Percentiles rank a stretch among this genome's conserved stretches.
phyloP scores from a whole-genome alignment of 2,797 vertebrate species.

The Catharus ustulatus region DNA sequence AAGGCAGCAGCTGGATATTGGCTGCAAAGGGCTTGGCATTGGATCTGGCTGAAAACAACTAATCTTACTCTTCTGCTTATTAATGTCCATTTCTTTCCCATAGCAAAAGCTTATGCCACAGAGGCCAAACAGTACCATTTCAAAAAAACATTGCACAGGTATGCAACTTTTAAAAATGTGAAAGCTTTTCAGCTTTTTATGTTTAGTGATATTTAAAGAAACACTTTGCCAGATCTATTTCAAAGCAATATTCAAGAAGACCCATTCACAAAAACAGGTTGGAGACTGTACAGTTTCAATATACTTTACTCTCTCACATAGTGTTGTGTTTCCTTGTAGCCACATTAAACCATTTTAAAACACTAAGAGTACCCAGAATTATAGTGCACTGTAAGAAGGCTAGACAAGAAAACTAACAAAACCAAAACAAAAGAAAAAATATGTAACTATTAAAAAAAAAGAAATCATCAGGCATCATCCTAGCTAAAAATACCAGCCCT shows the following conservation, averaged over 20 bases:
- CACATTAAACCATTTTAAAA: not conserved
- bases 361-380: not conserved
- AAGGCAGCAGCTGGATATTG: not conserved
- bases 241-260: not conserved
- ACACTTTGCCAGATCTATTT: not conserved
- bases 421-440: not conserved
- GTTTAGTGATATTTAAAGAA: not conserved
- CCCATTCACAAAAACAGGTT: not conserved
- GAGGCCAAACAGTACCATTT: not conserved
- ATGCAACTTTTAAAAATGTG: not conserved
- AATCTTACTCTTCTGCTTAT: not conserved
- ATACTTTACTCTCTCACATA: not conserved
- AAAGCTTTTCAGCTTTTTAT: not conserved
- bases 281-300: not conserved
- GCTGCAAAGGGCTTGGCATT: not conserved
- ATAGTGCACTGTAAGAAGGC: accelerated
- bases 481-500: not conserved
- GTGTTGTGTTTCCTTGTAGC: not conserved
- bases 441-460: not conserved
- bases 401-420: not conserved
- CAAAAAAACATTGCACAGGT: not conserved
- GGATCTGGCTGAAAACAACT: not conserved
- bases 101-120: not conserved
- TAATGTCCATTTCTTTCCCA: not conserved
- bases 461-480: not conserved